A percentile compares a stretch with the other conserved stretches of the same genome.
Evolutionary conservation across 2,888 invertebrate genomes (phyloP).

Genomic region (Scaptomyza flava): DNA sequence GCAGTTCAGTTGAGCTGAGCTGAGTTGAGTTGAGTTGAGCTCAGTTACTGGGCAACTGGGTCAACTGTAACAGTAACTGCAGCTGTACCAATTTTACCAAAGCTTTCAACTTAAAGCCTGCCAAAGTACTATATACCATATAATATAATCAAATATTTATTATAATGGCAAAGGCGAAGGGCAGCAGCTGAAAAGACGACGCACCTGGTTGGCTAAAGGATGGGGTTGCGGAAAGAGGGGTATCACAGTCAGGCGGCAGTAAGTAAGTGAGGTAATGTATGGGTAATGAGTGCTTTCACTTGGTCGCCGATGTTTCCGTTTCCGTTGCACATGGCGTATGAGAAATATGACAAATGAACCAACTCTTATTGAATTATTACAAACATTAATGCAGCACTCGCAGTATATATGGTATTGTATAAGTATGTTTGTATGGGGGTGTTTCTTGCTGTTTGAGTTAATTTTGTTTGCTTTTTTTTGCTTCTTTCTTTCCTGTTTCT

Average conservation of each 20-base stretch:
- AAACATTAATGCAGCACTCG: constrained; percentile 28
- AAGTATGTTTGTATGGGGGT: not conserved
- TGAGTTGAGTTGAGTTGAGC: constrained; percentile 10
- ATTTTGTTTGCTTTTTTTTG: not conserved
- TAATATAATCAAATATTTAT: constrained; percentile 76
- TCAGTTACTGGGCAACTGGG: constrained; percentile 62
- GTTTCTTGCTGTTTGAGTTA: constrained; percentile 12
- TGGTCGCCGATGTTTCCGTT: constrained; percentile 52
- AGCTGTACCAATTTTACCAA: constrained; percentile 58
- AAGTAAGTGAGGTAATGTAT: constrained; percentile 36
- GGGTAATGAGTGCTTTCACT: constrained; percentile 60
- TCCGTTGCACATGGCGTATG: constrained; percentile 57
- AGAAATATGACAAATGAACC: constrained; percentile 71
- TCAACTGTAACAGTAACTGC: constrained; percentile 62
- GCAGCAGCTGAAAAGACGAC: constrained; percentile 18
- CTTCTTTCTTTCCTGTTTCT: constrained; percentile 17
- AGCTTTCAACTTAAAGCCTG: constrained; percentile 57
- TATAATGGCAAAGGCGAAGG: constrained; percentile 51
- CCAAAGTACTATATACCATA: constrained; percentile 38
- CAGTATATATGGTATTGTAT: not conserved
- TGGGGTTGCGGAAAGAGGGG: not conserved
- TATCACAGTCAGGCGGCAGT: not conserved
- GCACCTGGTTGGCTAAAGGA: constrained; percentile 15
- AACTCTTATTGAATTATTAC: constrained; percentile 79
- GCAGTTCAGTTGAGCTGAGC: constrained; percentile 33